A percentile compares a stretch with the other conserved stretches of the same genome.
Conservation (phyloP, 1,140 invertebrate genomes). For the Stegodyphus dumicola region DNA sequence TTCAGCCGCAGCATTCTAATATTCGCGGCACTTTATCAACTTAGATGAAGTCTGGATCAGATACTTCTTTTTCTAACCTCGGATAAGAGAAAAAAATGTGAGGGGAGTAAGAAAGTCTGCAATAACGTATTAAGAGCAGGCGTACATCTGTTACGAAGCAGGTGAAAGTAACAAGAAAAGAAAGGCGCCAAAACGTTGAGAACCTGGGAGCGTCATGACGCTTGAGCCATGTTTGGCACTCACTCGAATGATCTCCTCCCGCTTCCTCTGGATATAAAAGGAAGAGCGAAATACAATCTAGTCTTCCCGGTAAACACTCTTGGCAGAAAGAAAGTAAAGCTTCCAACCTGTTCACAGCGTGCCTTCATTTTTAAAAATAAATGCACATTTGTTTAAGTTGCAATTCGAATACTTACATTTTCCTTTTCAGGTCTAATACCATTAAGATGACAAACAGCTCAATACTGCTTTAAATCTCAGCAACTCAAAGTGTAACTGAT, state of each 20-base stretch:
- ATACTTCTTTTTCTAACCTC: too few species aligned
- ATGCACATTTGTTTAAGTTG: constrained; percentile 12
- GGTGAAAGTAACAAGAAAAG: background rate
- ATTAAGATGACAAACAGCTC: too few species aligned
- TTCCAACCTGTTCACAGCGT: constrained; percentile 4
- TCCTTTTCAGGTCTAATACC: background rate
- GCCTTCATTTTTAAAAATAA: constrained; percentile 34
- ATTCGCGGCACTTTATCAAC: too few species aligned
- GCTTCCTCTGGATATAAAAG: constrained; percentile 25
- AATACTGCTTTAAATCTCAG: too few species aligned
- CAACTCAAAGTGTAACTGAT: too few species aligned
- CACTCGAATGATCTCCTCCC: background rate
- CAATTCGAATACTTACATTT: constrained; percentile 21
- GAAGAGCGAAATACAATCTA: constrained; percentile 36
- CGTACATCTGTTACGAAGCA: background rate
- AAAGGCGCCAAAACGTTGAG: background rate
- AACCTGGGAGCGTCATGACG: background rate
- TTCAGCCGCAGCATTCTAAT: too few species aligned
- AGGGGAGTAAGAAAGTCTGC: too few species aligned
- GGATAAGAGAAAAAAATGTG: too few species aligned
- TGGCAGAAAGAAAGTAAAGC: constrained; percentile 9
- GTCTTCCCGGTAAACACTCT: constrained; percentile 28
- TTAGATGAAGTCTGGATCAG: too few species aligned
- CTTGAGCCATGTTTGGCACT: constrained; percentile 31
- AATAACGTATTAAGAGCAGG: too few species aligned